phyloP scores from a whole-genome alignment of 2,797 vertebrate species.

The Nasua narica region DNA sequence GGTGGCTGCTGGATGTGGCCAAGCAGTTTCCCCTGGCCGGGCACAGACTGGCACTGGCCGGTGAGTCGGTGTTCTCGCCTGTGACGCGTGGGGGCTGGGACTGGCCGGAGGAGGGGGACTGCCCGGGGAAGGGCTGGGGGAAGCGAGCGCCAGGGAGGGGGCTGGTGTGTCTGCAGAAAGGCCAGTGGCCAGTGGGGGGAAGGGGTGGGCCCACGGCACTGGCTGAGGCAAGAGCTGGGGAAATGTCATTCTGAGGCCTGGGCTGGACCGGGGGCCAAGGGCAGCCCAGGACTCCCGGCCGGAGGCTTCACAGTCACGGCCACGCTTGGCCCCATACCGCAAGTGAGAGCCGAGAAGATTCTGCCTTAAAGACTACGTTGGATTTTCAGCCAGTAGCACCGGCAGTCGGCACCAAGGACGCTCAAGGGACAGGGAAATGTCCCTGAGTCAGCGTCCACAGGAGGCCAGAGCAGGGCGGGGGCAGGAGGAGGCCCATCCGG shows the following conservation, averaged over 20 bases:
- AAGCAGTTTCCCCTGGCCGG: accelerated
- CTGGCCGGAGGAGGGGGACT: accelerated
- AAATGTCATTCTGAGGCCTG: background rate
- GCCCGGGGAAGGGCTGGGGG: no score
- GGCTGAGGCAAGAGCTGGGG: accelerated
- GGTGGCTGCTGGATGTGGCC: accelerated
- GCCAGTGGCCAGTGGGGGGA: background rate
- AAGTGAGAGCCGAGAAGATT: background rate
- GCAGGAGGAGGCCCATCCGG: accelerated
- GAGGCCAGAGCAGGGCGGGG: accelerated
- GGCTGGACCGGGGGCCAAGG: background rate
- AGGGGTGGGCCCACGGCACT: accelerated
- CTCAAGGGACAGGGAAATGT: background rate
- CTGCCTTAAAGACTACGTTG: accelerated
- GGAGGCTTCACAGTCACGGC: accelerated
- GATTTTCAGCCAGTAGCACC: accelerated
- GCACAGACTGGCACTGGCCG: background rate
- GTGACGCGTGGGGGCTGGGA: background rate
- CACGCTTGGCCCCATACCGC: background rate
- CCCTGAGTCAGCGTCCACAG: accelerated
- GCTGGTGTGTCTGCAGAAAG: background rate
- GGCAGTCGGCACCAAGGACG: accelerated
- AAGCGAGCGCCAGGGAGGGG: accelerated
- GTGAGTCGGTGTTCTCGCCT: background rate
- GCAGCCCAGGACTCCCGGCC: background rate